Evolutionary conservation across 2,888 invertebrate species (phyloP).

Genomic region (Cantharis rustica): DNA sequence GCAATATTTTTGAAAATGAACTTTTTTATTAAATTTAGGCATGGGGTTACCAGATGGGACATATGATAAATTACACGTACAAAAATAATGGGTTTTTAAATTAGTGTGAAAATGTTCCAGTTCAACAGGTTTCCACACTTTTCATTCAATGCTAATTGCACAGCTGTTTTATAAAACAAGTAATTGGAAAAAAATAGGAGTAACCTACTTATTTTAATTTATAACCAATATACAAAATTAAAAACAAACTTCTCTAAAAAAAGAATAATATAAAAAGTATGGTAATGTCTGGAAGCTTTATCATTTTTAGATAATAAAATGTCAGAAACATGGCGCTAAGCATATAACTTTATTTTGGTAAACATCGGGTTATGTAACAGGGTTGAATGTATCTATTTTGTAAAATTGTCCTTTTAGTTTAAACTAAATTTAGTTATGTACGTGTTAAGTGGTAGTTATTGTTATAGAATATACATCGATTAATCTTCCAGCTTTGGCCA

Average conservation of each 20-base stretch:
- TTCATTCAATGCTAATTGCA: not conserved
- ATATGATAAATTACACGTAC: not conserved
- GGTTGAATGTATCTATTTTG: not conserved
- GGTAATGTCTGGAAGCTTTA: not conserved
- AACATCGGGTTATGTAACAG: not conserved
- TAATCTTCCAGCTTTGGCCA: not conserved
- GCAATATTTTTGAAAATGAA: not conserved
- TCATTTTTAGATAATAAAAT: not conserved
- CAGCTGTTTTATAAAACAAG: not conserved
- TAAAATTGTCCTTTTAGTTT: not conserved
- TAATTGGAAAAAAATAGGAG: not conserved
- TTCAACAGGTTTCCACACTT: not conserved
- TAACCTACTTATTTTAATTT: not conserved
- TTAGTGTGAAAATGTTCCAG: not conserved
- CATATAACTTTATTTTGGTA: not conserved
- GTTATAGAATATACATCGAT: not conserved
- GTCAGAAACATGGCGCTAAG: not conserved
- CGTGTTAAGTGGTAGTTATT: not conserved
- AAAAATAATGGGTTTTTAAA: not conserved
- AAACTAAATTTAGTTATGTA: not conserved
- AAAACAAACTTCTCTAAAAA: not conserved
- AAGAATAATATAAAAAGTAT: not conserved
- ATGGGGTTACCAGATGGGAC: not conserved
- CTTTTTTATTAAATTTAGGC: not conserved
- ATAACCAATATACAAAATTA: not conserved